A percentile compares a stretch with the other conserved stretches of the same genome.
These are phyloP conservation scores for Galeopterus variegatus DNA, from an alignment of 2,113 vertebrate species.

Conservation along the genomic window DNA sequence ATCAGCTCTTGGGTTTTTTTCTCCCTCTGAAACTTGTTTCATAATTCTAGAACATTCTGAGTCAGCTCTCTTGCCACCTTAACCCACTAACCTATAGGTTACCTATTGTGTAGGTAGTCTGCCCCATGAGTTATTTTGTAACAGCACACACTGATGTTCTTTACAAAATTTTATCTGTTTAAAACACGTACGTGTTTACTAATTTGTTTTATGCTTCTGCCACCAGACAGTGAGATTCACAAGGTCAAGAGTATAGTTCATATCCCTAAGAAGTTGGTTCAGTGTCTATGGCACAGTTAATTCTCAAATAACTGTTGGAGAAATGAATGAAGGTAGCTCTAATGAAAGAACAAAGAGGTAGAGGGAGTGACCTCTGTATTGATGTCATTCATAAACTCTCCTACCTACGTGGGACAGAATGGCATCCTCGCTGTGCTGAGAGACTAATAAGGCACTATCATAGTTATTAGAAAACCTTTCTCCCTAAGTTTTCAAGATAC, in stretches of 20 bases:
- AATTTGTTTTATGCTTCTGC: neutral
- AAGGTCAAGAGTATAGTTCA: neutral
- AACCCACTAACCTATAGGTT: neutral
- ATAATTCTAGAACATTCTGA: neutral
- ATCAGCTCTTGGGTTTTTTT: neutral
- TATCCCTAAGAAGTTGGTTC: neutral
- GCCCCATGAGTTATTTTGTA: neutral
- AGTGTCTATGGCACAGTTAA: neutral
- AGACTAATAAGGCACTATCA: neutral
- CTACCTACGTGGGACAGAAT: neutral
- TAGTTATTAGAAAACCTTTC: neutral
- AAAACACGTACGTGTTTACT: neutral
- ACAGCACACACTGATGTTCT: neutral
- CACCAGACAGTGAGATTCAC: neutral
- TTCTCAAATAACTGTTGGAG: neutral
- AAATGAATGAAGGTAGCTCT: neutral
- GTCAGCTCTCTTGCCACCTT: neutral
- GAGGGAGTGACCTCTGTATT: neutral
- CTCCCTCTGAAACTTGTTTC: neutral
- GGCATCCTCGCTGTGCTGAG: neutral
- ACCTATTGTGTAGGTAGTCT: neutral
- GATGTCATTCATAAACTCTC: neutral
- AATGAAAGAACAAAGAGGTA: neutral
- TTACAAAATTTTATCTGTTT: neutral
- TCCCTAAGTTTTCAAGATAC: neutral